Conservation (phyloP, 2,888 invertebrate genomes). For the Limnephilus marmoratus region DNA sequence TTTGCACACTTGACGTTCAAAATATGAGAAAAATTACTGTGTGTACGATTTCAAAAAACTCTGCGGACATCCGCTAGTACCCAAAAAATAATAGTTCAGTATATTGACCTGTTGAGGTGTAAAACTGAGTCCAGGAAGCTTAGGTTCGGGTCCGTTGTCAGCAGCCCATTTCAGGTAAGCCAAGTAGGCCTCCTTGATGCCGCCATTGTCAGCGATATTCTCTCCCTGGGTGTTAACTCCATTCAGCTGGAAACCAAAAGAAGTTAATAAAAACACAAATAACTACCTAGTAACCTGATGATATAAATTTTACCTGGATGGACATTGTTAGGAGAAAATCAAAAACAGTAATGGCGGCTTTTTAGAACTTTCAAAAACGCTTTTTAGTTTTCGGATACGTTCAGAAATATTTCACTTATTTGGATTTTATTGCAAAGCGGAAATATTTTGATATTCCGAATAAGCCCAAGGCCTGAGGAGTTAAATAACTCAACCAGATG, state of each 20-base stretch:
- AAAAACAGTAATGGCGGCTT: not conserved
- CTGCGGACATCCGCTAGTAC: not conserved
- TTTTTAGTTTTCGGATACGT: too few species aligned
- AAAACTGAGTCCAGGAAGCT: slow-evolving; percentile 85
- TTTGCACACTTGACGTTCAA: too few species aligned
- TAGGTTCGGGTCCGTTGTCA: slow-evolving; percentile 81
- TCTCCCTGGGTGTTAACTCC: slow-evolving; percentile 96
- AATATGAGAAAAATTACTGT: too few species aligned
- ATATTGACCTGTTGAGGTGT: slow-evolving; percentile 79
- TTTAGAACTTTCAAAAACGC: not conserved
- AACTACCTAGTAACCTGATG: not conserved
- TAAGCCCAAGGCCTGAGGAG: too few species aligned
- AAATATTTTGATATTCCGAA: too few species aligned
- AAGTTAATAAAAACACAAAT: not conserved
- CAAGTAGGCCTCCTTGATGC: slow-evolving; percentile 92
- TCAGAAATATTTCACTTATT: too few species aligned
- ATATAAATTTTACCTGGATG: not conserved
- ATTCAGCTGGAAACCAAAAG: slow-evolving; percentile 81
- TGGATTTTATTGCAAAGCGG: too few species aligned
- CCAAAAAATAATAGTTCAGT: not conserved
- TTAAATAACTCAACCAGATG: too few species aligned
- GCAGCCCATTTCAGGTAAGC: slow-evolving; percentile 88
- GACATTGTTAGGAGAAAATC: not conserved
- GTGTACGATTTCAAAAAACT: too few species aligned
- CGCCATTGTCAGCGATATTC: slow-evolving; percentile 97